phyloP scores from a whole-genome alignment of 2,797 vertebrate species.

The Podargus strigoides region DNA sequence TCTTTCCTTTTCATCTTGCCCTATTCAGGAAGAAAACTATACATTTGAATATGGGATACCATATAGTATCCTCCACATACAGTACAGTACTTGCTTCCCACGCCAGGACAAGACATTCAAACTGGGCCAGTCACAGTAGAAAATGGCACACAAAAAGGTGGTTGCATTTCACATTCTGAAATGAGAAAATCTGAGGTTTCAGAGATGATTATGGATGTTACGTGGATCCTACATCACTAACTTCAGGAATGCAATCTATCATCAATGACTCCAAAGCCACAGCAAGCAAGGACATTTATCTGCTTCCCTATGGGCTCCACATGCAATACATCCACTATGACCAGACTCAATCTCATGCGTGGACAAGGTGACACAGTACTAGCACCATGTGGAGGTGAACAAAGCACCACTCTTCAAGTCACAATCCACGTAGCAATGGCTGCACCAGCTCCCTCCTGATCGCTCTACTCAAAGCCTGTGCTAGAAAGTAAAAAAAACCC shows the following conservation, averaged over 20 bases:
- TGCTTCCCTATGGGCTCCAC: neutral
- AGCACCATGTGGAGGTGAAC: neutral
- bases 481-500: neutral
- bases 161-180: neutral
- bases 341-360: neutral
- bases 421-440: neutral
- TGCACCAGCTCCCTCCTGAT: neutral
- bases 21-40: neutral
- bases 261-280: neutral
- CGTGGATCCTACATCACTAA: neutral
- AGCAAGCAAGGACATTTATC: neutral
- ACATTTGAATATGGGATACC: neutral
- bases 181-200: neutral
- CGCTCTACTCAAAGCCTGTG: neutral
- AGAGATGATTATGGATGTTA: neutral
- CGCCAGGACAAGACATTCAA: neutral
- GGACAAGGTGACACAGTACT: neutral
- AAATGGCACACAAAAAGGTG: neutral
- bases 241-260: neutral
- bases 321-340: too few species aligned
- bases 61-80: neutral
- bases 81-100: neutral
- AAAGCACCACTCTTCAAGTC: neutral
- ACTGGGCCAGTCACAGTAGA: neutral
- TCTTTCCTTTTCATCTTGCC: neutral